Base-by-base conservation (phyloP, 92 coral and sea anemone species). In the Anthopleura xanthogrammica region DNA sequence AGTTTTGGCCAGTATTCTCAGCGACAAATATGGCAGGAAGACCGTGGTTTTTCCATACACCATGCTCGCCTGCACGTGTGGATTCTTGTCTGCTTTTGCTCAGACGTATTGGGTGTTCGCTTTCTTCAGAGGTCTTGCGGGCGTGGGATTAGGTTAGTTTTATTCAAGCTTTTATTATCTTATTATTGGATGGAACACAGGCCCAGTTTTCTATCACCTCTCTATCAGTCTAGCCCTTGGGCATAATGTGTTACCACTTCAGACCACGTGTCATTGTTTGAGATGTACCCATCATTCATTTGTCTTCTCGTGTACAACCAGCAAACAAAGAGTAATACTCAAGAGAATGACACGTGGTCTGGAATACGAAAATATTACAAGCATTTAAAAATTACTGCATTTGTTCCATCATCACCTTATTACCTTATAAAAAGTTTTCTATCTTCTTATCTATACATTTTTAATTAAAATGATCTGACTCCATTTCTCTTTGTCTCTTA, bases 11-110 rank as follows among this genome's bases (percentile, higher is more conserved):
- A 87, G 92, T 57, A 78, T 84, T 22, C 85, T 89, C 17, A 80
- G 89, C 20, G 92, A 89, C 78, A 89, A 82, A 73, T 87, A 60
- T 41, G 92, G 92, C 16, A 76, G 92, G 58, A 82, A 83, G 78
- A 66, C 62, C 5, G 77, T 83, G 14, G 64, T 64, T 10, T 86
- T 85, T 72, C 73, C 78, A 24, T 85, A n/a, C 55, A 76, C 79
- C 29, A 57, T 78, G 71, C 78, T 89, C 66, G 41, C 70, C 9
- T 83, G 77, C 57, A 4, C 83, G 11, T 82, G 72, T 62, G 85
- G 89, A 14, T 83, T 89, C 19, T 60, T 83, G 19, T 78, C 89
- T 5, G 90, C 87, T 8, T 89, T 89, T 40, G 80, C 92, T 12
- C 57, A 78, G 22, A 75, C 57, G 8, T 89, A 86, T 17, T 89